Conservation (phyloP, 30 jellyfish, hydroid and myxozoan species). For the Cassiopea andromeda region DNA sequence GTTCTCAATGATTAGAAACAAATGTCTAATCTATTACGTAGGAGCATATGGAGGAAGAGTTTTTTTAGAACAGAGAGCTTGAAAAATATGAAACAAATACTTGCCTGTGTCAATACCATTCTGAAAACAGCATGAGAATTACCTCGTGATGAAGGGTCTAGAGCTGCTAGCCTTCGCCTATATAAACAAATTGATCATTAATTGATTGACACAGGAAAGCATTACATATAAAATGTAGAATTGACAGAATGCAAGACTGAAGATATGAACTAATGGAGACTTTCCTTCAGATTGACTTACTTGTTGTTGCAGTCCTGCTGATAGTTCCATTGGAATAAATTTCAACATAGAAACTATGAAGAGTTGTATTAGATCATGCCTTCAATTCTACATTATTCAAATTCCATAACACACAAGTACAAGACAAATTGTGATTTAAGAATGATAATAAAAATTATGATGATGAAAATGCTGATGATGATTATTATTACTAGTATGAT, state of each 20-base stretch:
- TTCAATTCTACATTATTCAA: too few species aligned
- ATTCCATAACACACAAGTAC: background rate
- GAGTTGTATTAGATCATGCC: too few species aligned
- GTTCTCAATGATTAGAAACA: too few species aligned
- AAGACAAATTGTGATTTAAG: background rate
- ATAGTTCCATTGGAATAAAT: too few species aligned
- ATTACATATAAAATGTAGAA: too few species aligned
- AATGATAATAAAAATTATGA: background rate
- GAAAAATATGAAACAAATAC: background rate
- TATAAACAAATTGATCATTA: background rate
- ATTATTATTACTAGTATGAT: background rate
- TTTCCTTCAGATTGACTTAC: too few species aligned
- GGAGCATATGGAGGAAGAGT: too few species aligned
- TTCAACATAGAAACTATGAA: too few species aligned
- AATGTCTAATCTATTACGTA: too few species aligned
- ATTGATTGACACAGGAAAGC: background rate
- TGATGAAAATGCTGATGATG: background rate
- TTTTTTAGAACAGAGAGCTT: background rate
- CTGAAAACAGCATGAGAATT: slow-evolving; percentile 87
- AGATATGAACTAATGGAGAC: too few species aligned
- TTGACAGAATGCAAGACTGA: too few species aligned
- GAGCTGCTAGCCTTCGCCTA: slow-evolving; percentile 97
- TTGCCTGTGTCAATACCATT: slow-evolving; percentile 83
- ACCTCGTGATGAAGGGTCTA: slow-evolving; percentile 92
- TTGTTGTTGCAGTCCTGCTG: too few species aligned